Base-by-base conservation (phyloP, 2,888 invertebrate genomes). In the Xylota segnis region DNA sequence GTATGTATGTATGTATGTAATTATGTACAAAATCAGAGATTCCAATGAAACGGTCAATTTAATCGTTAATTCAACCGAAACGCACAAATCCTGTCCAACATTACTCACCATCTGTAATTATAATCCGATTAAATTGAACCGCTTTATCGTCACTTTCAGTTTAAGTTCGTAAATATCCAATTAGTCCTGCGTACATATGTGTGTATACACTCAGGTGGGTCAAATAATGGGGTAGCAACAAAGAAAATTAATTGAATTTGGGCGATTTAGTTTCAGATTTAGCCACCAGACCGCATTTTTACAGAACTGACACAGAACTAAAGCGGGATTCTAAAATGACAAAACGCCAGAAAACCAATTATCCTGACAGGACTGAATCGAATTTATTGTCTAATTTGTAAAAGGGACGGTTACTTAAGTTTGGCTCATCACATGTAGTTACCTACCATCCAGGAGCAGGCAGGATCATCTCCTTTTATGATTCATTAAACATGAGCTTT, bases 401-500 rank as follows among this genome's bases (percentile, higher is more conserved):
- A 37, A 40, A 40, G 23, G 23, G 32, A 18, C 14, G n/a, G n/a
- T n/a, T n/a, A n/a, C n/a, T n/a, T n/a, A n/a, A n/a, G n/a, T n/a
- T n/a, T n/a, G n/a, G n/a, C 43, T 43, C 14, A 14, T 43, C 14
- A 14, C 14, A n/a, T 37, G 37, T 6, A 40, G n/a, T 4, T 43
- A 14, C 14, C 43, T 14, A 43, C 43, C 14, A 43, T 14, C 43
- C 6, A 14, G 5, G 2, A 14, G 43, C 14, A 43, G 5, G 5
- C 14, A n/a, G 14, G 43, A 40, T 14, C 43, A 43, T 43, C 43
- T 14, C 1, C 5, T 43, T 43, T 43, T 43, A 43, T 14, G 43
- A 43, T 43, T 43, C 43, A 43, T 43, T 43, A 43, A 43, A 43
- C 43, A 43, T 14, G 43, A 43, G 43, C 43, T 43, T 14, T 43